These are phyloP conservation scores for Acipenser ruthenus DNA, from an alignment of 2,797 vertebrate genomes.

Conservation along the genomic window DNA sequence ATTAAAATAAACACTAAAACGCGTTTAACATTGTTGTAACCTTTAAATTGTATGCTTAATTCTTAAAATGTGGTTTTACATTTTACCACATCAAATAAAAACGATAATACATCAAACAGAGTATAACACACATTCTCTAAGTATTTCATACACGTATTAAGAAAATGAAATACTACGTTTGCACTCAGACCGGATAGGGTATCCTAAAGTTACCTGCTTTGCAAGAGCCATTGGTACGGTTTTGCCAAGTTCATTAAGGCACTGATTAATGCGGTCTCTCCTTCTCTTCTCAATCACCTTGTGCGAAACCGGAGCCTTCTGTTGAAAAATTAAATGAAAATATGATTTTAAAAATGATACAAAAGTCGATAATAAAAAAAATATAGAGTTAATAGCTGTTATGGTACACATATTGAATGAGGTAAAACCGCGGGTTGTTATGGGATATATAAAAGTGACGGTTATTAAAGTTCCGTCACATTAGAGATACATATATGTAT, in stretches of 20 bases:
- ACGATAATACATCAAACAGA: too few relatives aligned
- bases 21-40: too few relatives aligned
- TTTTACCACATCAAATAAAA: too few relatives aligned
- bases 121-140: background rate
- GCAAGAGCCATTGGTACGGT: constrained; percentile 90
- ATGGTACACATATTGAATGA: too few relatives aligned
- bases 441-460: too few relatives aligned
- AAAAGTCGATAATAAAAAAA: background rate
- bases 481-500: too few relatives aligned
- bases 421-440: too few relatives aligned
- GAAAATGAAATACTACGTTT: background rate
- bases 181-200: background rate
- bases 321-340: constrained; percentile 24
- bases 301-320: constrained; percentile 89
- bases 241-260: constrained; percentile 83
- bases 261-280: constrained; percentile 87
- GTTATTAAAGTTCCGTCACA: too few relatives aligned
- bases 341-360: background rate
- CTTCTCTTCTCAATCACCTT: constrained; percentile 93
- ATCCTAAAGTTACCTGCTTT: constrained; percentile 70
- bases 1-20: too few relatives aligned
- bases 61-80: too few relatives aligned
- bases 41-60: too few relatives aligned
- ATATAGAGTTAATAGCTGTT: background rate
- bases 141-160: background rate